Percentiles rank a stretch among this genome's conserved stretches.
phyloP scores from a whole-genome alignment of 2,797 vertebrate species.

The Schizothorax lantsangensis region DNA sequence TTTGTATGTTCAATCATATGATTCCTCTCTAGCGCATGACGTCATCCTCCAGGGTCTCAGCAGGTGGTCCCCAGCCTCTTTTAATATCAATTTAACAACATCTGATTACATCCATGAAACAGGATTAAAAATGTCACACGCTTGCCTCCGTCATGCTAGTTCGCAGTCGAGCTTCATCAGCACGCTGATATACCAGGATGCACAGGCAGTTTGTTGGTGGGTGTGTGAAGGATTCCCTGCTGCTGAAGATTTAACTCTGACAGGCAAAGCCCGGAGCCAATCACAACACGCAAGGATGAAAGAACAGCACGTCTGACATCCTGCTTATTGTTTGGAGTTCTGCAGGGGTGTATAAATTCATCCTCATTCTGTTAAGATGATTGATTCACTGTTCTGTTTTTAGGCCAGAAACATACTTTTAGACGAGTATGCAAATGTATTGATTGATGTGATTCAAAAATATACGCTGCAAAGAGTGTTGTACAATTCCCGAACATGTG shows the following conservation, averaged over 20 bases:
- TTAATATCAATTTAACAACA: slow-evolving; percentile 51
- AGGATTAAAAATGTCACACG: slow-evolving; percentile 73
- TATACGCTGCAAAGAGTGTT: neutral
- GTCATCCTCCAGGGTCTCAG: slow-evolving; percentile 28
- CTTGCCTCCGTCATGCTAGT: slow-evolving; percentile 71
- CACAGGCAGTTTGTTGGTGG: neutral
- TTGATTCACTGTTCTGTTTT: neutral
- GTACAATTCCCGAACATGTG: neutral
- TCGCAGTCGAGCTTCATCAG: slow-evolving; percentile 58
- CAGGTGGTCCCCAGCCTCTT: slow-evolving; percentile 40
- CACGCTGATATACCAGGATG: slow-evolving; percentile 62
- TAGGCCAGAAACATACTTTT: slow-evolving; percentile 4
- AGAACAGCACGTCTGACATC: slow-evolving; percentile 13
- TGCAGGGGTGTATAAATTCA: slow-evolving; percentile 2
- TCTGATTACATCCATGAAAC: slow-evolving; percentile 69
- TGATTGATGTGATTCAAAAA: slow-evolving; percentile 1
- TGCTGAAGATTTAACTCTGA: slow-evolving; percentile 25
- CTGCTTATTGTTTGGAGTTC: slow-evolving; percentile 24
- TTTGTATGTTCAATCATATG: slow-evolving; percentile 48
- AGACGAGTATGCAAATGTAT: neutral
- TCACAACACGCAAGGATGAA: neutral
- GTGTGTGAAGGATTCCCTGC: slow-evolving; percentile 26
- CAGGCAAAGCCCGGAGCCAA: slow-evolving; percentile 28
- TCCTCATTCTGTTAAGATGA: neutral
- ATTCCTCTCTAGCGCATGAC: slow-evolving; percentile 31